A percentile compares a stretch with the other conserved stretches of the same genome.
Evolutionary conservation across 2,113 vertebrate genomes (phyloP).

Genomic region (Chaetodon auriga): DNA sequence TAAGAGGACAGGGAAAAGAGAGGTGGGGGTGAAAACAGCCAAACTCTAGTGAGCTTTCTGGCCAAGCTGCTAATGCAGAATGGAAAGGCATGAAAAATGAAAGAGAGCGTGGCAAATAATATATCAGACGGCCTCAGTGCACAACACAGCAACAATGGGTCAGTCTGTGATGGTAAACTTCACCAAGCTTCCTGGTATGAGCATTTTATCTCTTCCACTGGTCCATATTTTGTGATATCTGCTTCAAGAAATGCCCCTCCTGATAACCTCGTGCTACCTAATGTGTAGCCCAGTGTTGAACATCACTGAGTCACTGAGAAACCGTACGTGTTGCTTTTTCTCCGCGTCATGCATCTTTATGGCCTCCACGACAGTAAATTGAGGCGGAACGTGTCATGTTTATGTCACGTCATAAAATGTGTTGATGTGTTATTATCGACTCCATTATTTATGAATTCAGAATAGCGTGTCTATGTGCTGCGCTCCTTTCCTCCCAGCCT

Average conservation of each 20-base stretch:
- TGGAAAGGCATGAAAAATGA: constrained; percentile 57
- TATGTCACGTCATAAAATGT: constrained; percentile 52
- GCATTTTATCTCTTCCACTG: constrained; percentile 50
- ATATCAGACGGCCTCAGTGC: constrained; percentile 57
- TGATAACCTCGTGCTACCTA: constrained; percentile 65
- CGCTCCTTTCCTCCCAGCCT: constrained; percentile 10
- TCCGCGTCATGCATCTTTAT: constrained; percentile 1
- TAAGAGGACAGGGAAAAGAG: constrained; percentile 29
- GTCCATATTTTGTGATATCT: constrained; percentile 55
- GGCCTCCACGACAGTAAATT: constrained; percentile 47
- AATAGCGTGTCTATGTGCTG: constrained; percentile 5
- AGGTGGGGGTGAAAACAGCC: background rate
- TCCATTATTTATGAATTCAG: constrained; percentile 58
- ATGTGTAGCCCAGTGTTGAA: constrained; percentile 18
- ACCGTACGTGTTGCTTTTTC: background rate
- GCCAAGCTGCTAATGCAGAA: constrained; percentile 40
- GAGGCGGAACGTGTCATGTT: constrained; percentile 46
- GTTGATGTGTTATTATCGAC: constrained; percentile 60
- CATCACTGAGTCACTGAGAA: constrained; percentile 34
- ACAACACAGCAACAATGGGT: constrained; percentile 57
- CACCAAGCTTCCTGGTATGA: constrained; percentile 30
- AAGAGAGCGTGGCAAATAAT: constrained; percentile 57
- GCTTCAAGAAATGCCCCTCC: constrained; percentile 39
- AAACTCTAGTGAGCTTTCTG: constrained; percentile 38
- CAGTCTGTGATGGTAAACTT: constrained; percentile 45